These are phyloP conservation scores for Microcebus lehilahytsara DNA, from an alignment of 2,113 vertebrate species.

Conservation along the genomic window DNA sequence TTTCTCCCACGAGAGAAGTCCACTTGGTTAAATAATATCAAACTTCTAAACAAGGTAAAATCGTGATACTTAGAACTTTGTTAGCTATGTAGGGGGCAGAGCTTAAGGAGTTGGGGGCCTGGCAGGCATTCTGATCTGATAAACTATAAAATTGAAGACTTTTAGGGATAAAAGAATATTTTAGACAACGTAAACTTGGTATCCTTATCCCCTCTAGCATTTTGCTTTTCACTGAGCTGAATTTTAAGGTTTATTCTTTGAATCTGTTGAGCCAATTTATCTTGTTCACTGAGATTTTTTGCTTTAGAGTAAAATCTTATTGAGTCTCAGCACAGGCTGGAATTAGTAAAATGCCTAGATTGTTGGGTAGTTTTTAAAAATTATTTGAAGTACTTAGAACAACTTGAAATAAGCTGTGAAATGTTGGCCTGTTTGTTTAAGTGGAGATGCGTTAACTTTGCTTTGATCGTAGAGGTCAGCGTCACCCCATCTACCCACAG, in stretches of 20 bases:
- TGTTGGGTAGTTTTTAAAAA: neutral
- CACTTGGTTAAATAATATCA: conserved; percentile 93
- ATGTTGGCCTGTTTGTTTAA: no score
- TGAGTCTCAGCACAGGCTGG: neutral
- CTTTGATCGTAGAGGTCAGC: neutral
- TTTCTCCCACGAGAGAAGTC: conserved; percentile 90
- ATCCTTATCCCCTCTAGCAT: neutral
- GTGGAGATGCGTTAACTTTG: neutral
- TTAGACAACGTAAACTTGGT: rapidly evolving
- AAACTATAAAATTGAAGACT: rapidly evolving
- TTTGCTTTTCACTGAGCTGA: neutral
- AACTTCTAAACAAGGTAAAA: conserved; percentile 91
- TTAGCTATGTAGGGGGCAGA: rapidly evolving
- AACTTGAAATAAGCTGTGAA: neutral
- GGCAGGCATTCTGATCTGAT: rapidly evolving
- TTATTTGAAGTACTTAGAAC: neutral
- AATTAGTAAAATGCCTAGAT: neutral
- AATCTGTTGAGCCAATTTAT: neutral
- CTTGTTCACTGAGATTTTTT: neutral
- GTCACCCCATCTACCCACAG: rapidly evolving
- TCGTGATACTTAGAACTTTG: rapidly evolving
- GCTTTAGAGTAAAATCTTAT: neutral
- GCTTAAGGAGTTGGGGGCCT: rapidly evolving
- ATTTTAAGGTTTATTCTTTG: neutral
- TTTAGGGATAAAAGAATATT: neutral